These are phyloP conservation scores for Phalacrocorax carbo DNA, from an alignment of 2,113 vertebrate species.

Conservation along the genomic window DNA sequence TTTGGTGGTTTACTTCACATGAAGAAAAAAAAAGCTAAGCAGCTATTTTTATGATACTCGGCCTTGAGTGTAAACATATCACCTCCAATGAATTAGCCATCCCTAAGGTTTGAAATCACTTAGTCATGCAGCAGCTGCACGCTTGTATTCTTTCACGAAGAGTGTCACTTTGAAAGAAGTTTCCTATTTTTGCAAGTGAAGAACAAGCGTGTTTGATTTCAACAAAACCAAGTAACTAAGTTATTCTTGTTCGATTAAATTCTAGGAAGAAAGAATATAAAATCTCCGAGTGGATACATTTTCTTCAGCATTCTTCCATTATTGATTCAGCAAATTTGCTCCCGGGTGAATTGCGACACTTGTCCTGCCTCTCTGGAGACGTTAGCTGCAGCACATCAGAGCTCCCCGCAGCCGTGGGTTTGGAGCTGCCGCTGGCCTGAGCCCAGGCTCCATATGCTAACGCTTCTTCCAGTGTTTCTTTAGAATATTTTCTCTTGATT, in stretches of 20 bases:
- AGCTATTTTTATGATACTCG: not conserved
- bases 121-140: not conserved
- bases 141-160: not conserved
- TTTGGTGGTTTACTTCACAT: not conserved
- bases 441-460: not conserved
- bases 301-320: not conserved
- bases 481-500: not conserved
- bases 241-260: not conserved
- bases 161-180: not conserved
- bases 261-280: not conserved
- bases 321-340: not conserved
- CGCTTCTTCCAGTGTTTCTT: not conserved
- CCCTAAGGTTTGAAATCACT: not conserved
- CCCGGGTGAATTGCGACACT: not conserved
- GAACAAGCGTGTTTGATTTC: slow-evolving; percentile 2
- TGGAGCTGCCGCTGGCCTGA: not conserved
- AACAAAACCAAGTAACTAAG: not conserved
- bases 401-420: not conserved
- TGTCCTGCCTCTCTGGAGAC: not conserved
- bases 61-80: not conserved
- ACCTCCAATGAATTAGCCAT: not conserved
- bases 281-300: not conserved
- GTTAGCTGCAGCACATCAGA: not conserved
- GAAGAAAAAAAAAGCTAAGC: not conserved
- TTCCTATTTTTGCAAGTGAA: not conserved